Evolutionary conservation across 2,797 vertebrate genomes (phyloP), one percentile per base, ranked within the genome.

Genomic region (Bradypodion ventrale): DNA sequence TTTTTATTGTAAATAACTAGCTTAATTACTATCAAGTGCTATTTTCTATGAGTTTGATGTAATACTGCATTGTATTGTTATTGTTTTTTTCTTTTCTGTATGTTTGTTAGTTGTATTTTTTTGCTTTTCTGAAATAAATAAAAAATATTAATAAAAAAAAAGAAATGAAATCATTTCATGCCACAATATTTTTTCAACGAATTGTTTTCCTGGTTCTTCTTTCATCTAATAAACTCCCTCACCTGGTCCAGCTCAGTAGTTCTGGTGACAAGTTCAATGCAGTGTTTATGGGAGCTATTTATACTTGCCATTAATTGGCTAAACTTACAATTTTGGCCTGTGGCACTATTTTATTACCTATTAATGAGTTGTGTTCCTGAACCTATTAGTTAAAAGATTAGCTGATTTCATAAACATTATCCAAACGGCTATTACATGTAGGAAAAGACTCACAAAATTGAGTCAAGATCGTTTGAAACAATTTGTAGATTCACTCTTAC

Each of bases 231-330:
- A 74, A 82, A 5, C 1, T 40, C 42, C 37, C 27, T 63, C 1
- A 40, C 27, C 40, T 9, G 10, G 44, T n/a, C 46, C 29, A 56
- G 52, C 52, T 56, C 59, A 40, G 49, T 85, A 37, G 19, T 80
- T 80, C 63, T 66, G 60, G 66, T 35, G 90, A 87, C 3, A 29
- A 0, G 9, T 86, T 87, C 49, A 88, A 79, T 85, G 79, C 75
- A 63, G 1, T 90, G 83, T 89, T 89, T 87, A 87, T 85, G 84
- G 73, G 83, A 44, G 37, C 83, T 86, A 89, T 88, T 93, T 93
- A 78, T 87, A 78, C 84, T 44, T 44, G 81, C 19, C 69, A 27
- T 85, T 93, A 85, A 46, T 25, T 81, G 81, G 62, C 32, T 87
- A 68, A 68, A 68, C 35, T 25, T 52, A 76, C 88, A 91, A 88